Evolutionary conservation across 2,113 vertebrate species (phyloP).

Genomic region (Bubo scandiacus): DNA sequence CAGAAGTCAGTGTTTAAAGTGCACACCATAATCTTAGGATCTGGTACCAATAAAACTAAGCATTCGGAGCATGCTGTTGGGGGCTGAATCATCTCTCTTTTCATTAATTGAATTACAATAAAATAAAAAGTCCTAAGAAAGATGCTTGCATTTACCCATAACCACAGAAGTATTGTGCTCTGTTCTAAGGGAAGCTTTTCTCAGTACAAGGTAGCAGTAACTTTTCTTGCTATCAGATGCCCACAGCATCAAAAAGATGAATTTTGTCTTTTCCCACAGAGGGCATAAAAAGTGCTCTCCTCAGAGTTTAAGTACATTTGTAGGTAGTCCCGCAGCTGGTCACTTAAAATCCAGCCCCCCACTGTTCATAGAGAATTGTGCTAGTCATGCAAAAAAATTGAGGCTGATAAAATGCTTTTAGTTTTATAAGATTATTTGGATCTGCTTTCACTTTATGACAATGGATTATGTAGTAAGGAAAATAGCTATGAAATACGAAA

Average conservation of each 20-base stretch:
- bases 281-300: not conserved
- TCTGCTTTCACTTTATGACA: conserved; percentile 46
- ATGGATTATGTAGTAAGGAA: conserved; percentile 42
- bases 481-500: conserved; percentile 52
- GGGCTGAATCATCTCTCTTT: not conserved
- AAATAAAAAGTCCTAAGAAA: not conserved
- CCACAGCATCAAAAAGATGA: not conserved
- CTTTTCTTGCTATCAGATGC: not conserved
- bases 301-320: not conserved
- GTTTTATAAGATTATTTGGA: conserved; percentile 49
- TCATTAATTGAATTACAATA: not conserved
- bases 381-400: not conserved
- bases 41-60: not conserved
- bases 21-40: not conserved
- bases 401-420: conserved; percentile 14
- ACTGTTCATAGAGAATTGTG: not conserved
- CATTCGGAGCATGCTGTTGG: not conserved
- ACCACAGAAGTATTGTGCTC: not conserved
- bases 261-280: not conserved
- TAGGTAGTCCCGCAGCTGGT: not conserved
- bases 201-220: not conserved
- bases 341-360: not conserved
- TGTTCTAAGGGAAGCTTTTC: not conserved
- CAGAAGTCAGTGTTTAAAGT: not conserved
- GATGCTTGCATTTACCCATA: not conserved